These are phyloP conservation scores for Gobionotothen gibberifrons DNA, from an alignment of 2,797 vertebrate species.

Conservation along the genomic window DNA sequence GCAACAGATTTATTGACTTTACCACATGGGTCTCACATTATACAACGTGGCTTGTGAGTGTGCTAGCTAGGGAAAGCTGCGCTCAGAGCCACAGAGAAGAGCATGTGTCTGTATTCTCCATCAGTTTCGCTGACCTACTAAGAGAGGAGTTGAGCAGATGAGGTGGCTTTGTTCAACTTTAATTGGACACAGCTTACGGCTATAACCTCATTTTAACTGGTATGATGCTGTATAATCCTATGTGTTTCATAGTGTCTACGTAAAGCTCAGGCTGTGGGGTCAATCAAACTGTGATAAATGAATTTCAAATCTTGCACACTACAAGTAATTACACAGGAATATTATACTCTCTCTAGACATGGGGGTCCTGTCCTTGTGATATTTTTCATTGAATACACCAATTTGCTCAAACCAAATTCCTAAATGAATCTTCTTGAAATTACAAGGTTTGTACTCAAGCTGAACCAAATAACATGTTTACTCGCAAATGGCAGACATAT, in stretches of 20 bases:
- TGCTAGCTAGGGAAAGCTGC: constrained; percentile 50
- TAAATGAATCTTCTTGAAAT: constrained; percentile 49
- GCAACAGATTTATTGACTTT: constrained; percentile 20
- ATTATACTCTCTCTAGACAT: constrained; percentile 63
- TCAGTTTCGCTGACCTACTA: constrained; percentile 84
- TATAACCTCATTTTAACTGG: constrained; percentile 78
- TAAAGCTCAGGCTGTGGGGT: constrained; percentile 68
- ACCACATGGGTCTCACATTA: constrained; percentile 17
- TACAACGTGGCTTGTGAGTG: constrained; percentile 18
- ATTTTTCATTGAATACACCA: constrained; percentile 40
- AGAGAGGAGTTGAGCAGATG: constrained; percentile 83
- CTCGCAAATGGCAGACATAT: constrained; percentile 28
- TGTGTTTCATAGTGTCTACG: constrained; percentile 71
- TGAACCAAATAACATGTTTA: constrained; percentile 44
- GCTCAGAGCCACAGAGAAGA: constrained; percentile 55
- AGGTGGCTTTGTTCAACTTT: constrained; percentile 84
- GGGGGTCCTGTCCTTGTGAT: constrained; percentile 44
- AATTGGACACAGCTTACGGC: constrained; percentile 83
- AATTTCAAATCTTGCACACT: constrained; percentile 74
- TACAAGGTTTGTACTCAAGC: constrained; percentile 41
- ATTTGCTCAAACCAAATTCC: constrained; percentile 42
- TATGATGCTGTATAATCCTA: constrained; percentile 79
- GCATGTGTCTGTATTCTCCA: constrained; percentile 71
- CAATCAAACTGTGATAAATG: constrained; percentile 73
- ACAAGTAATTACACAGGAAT: constrained; percentile 79